Percentiles rank a stretch among this genome's conserved stretches.
Evolutionary conservation across 2,888 invertebrate species (phyloP).

Genomic region (Sclerodermus sp.): DNA sequence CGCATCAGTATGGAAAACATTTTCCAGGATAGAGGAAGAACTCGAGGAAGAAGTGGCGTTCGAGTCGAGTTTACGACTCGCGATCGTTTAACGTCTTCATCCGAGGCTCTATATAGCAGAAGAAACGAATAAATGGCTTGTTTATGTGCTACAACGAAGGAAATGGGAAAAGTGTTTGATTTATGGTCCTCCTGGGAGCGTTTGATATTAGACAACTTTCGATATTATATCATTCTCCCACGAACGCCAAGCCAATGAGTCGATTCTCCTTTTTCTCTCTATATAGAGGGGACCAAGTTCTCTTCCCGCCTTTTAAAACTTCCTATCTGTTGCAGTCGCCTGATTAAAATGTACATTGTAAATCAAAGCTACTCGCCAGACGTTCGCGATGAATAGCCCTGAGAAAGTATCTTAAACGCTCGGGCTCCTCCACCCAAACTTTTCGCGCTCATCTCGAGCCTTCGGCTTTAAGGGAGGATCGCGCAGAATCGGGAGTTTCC

Average conservation of each 20-base stretch:
- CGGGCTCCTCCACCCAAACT: too few species aligned
- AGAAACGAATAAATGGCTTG: constrained; percentile 20
- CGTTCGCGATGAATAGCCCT: too few species aligned
- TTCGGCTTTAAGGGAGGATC: too few species aligned
- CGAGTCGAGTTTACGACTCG: constrained; percentile 14
- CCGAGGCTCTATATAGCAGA: constrained; percentile 3
- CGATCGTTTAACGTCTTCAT: constrained; percentile 20
- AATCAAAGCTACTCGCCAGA: too few species aligned
- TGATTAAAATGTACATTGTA: too few species aligned
- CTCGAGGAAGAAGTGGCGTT: neutral
- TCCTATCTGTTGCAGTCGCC: too few species aligned
- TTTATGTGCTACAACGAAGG: constrained; percentile 17
- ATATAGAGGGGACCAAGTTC: too few species aligned
- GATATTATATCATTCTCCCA: constrained; percentile 8
- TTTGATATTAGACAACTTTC: constrained; percentile 19
- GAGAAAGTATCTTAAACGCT: too few species aligned
- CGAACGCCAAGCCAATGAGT: constrained; percentile 2
- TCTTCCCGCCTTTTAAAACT: too few species aligned
- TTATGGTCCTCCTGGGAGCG: constrained; percentile 11
- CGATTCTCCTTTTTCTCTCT: neutral
- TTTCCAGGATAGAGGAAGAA: constrained; percentile 2
- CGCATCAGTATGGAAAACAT: too few species aligned
- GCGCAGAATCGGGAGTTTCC: too few species aligned
- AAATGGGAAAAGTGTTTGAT: constrained; percentile 11
- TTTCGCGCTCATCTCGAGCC: too few species aligned